phyloP scores from a whole-genome alignment of 2,888 invertebrate genomes.

The Nasonia oneida region DNA sequence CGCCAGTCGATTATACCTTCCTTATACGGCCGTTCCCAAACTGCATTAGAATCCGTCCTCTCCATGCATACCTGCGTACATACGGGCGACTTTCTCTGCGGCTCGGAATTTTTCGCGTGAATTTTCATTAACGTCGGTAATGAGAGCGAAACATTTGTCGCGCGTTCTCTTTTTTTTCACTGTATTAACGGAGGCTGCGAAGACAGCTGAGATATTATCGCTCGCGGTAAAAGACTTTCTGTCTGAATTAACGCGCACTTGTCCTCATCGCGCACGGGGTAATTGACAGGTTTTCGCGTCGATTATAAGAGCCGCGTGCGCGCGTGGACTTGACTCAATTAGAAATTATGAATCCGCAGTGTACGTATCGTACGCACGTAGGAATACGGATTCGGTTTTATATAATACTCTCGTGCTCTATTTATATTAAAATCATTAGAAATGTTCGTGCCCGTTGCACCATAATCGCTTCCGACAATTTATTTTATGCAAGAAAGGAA shows the following conservation, averaged over 20 bases:
- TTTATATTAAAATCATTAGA: conserved; percentile 1
- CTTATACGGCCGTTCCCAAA: not conserved
- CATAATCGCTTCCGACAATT: conserved; percentile 2
- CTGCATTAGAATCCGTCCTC: conserved; percentile 19
- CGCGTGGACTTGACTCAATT: conserved; percentile 5
- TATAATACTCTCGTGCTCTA: not conserved
- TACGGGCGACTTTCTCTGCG: conserved; percentile 5
- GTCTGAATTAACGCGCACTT: conserved; percentile 25
- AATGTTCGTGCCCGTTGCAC: conserved; percentile 6
- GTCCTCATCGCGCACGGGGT: not conserved
- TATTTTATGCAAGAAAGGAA: conserved; percentile 16
- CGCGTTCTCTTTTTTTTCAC: not conserved
- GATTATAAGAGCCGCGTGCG: not conserved
- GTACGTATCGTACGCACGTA: not conserved
- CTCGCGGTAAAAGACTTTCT: not conserved
- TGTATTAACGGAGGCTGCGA: not conserved
- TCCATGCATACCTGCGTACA: not conserved
- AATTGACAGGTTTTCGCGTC: not conserved
- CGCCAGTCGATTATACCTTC: not conserved
- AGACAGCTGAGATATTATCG: conserved; percentile 10
- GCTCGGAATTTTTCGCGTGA: conserved; percentile 10
- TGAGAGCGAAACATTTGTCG: conserved; percentile 24
- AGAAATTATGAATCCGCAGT: not conserved
- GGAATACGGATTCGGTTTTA: not conserved
- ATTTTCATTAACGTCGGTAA: conserved; percentile 27